Base-by-base conservation (phyloP, 1,140 invertebrate species). In the Temnothorax curvispinosus region DNA sequence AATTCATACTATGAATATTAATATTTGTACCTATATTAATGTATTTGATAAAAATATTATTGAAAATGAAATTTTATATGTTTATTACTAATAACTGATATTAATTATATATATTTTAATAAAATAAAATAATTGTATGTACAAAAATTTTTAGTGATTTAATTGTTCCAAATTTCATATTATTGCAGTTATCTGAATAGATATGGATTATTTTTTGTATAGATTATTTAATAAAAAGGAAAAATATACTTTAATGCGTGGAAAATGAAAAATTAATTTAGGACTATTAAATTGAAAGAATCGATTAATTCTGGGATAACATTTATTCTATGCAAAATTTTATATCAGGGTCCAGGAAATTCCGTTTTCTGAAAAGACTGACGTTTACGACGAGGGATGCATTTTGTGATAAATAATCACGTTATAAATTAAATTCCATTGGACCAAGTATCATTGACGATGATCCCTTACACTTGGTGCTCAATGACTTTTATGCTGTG, bases 321-420 rank as follows among this genome's bases (percentile, higher is more conserved):
- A 9, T 32, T 38, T 35, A 47, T 58, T 41, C 9, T 13, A 50
- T n/a, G 9, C 27, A n/a, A 13, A 64, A 60, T n/a, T 62, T 3
- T 18, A 8, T 13, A 32, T 15, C 44, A 13, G 41, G 21, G 21
- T 21, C 21, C 21, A 21, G 21, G 18, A 5, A 4, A 15, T 50
- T 41, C 27, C 3, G 8, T 41, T 11, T 41, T 41, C 13, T n/a
- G 2, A 41, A 41, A 54, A 67, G 35, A 41, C 4, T 35, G 38
- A 80, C 8, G 9, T 7, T 47, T 41, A 13, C 13, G 11, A 65
- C 32, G 7, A 15, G 7, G 32, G 32, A 15, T 78, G 32, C 32
- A 78, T 52, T 65, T 69, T 47, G 77, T 54, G 18, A 78, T 47
- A 80, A 69, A 69, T 69, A n/a, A 81, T 81, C 21, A 69, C 38